phyloP scores from a whole-genome alignment of 2,113 vertebrate genomes.

The Uropsilus gracilis region DNA sequence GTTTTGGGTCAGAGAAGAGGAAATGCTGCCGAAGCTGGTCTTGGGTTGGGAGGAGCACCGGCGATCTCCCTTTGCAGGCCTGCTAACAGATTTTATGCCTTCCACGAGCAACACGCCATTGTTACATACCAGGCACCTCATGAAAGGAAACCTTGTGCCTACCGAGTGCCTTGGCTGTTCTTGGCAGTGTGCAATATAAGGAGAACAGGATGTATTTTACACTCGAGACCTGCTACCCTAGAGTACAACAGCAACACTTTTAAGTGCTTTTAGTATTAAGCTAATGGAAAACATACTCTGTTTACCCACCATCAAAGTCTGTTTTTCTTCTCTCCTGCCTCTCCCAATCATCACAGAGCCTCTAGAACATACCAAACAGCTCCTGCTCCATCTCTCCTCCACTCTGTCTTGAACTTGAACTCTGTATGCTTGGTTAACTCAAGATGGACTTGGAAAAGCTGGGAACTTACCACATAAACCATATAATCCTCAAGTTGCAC shows the following conservation, averaged over 20 bases:
- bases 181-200: not conserved
- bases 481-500: not conserved
- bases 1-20: constrained; percentile 11
- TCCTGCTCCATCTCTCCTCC: not conserved
- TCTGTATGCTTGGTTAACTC: not conserved
- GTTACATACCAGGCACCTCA: not conserved
- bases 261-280: constrained; percentile 61
- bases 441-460: constrained; percentile 36
- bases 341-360: not conserved
- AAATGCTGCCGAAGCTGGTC: not conserved
- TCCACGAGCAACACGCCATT: not conserved
- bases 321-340: constrained; percentile 44
- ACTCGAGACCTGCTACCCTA: constrained; percentile 24
- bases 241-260: constrained; percentile 17
- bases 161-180: not conserved
- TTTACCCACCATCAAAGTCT: constrained; percentile 52
- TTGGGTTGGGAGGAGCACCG: not conserved
- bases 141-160: constrained; percentile 3
- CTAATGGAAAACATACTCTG: constrained; percentile 56
- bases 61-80: not conserved
- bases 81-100: not conserved
- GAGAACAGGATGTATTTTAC: constrained; percentile 66
- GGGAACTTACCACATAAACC: not conserved
- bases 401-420: not conserved
- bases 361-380: not conserved